These are phyloP conservation scores for Plestiodon gilberti DNA, from an alignment of 2,113 vertebrate species.

Conservation along the genomic window DNA sequence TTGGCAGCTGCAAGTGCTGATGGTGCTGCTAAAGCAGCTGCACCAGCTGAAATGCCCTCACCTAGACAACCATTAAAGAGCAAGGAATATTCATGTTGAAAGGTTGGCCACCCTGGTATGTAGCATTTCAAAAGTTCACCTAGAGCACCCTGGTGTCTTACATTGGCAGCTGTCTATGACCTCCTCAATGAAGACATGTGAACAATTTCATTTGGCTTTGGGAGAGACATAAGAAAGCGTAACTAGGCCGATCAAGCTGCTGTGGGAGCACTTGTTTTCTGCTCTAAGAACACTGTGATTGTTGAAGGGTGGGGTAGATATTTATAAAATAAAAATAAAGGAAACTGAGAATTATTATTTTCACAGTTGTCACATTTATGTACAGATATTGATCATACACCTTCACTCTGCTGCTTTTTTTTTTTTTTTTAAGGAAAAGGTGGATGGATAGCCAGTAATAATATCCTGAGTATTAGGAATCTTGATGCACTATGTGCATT, in stretches of 20 bases:
- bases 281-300: no score
- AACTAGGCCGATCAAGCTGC: not conserved
- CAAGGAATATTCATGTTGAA: no score
- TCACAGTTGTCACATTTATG: not conserved
- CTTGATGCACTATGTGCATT: not conserved
- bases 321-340: not conserved
- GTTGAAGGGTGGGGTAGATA: no score
- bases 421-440: not conserved
- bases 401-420: not conserved
- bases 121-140: not conserved
- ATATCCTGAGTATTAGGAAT: not conserved
- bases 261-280: no score
- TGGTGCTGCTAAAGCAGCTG: no score
- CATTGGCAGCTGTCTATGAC: not conserved
- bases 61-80: no score
- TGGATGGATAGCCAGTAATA: not conserved
- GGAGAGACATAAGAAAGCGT: not conserved
- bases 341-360: not conserved
- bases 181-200: not conserved
- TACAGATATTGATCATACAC: not conserved
- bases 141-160: not conserved
- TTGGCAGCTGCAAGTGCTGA: no score
- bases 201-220: not conserved
- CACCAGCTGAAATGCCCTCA: no score
- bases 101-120: no score